A percentile compares a stretch with the other conserved stretches of the same genome.
These are phyloP conservation scores for Dolichopus griseipennis DNA, from an alignment of 2,888 invertebrate genomes.

Conservation along the genomic window DNA sequence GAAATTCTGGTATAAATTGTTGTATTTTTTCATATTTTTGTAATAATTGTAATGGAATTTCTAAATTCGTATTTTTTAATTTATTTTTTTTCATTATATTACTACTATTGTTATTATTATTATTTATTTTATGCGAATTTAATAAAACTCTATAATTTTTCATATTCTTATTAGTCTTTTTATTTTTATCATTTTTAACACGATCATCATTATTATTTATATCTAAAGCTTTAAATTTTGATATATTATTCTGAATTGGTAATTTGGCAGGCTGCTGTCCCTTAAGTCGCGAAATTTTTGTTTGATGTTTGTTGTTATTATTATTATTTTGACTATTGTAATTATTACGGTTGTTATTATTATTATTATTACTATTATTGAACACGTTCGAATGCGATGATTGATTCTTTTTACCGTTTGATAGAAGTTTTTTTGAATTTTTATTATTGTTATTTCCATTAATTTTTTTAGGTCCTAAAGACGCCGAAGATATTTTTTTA, in stretches of 20 bases:
- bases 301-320: not conserved
- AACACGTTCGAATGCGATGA: constrained; percentile 13
- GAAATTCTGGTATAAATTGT: constrained; percentile 64
- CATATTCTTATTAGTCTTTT: not conserved
- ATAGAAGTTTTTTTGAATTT: constrained; percentile 23
- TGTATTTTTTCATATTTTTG: constrained; percentile 68
- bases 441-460: constrained; percentile 26
- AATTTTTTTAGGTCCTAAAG: constrained; percentile 23
- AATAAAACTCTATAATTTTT: not conserved
- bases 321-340: not conserved
- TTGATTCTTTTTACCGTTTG: constrained; percentile 22
- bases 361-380: not conserved
- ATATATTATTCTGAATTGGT: not conserved
- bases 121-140: not conserved
- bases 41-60: constrained; percentile 45
- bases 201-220: not conserved
- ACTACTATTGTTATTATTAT: not conserved
- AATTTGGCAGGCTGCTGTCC: not conserved
- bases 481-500: constrained; percentile 1
- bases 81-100: not conserved
- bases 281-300: not conserved
- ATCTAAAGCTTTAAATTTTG: not conserved
- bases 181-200: not conserved
- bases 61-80: constrained; percentile 6
- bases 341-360: not conserved